Evolutionary conservation across 2,797 vertebrate genomes (phyloP), one percentile per base, ranked within the genome.

Genomic region (Gadopsis bispinosus): DNA sequence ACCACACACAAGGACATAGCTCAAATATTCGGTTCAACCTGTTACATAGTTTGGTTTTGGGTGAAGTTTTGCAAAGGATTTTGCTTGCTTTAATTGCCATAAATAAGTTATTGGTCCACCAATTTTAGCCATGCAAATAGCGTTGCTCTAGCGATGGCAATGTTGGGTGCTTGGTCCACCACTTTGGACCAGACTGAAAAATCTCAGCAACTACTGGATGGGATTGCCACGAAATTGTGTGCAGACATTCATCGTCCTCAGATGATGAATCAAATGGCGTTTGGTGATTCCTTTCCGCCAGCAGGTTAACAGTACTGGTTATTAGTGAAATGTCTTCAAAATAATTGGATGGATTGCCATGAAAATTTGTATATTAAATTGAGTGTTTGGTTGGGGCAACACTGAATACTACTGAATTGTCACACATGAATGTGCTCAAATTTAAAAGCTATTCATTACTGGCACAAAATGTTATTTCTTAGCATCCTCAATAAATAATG

Each of bases 1-100:
- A 31, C n/a, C 69, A 79, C 73, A 73, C 35, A 82, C 29, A 70
- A 71, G 47, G 9, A 69, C 20, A 26, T 33, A 84, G 67, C 75
- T 73, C 61, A 73, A 26, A 67, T 71, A 75, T 69, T 19, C 35
- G 62, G 63, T 73, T 73, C 22, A 69, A 13, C 17, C 53, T 39
- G 68, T 37, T 54, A 39, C 62, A 69, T 5, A 20, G 7, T 47
- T 9, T 37, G 51, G 41, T 45, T 60, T 17, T 47, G 45, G 16
- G 29, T 14, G 19, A 35, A 1, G 5, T 7, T 37, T 20, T 64
- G 19, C 19, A 12, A 3, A 51, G 10, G 4, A 11, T n/a, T 51
- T 51, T 4, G 4, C 20, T 50, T n/a, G 19, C 17, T 50, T 13
- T 20, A 60, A 60, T 5, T 41, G 11, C 41, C 35, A 37, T 39